Percentiles rank a stretch among this genome's conserved stretches.
These are phyloP conservation scores for Unio pictorum DNA, from an alignment of 2,888 invertebrate genomes.

Conservation along the genomic window DNA sequence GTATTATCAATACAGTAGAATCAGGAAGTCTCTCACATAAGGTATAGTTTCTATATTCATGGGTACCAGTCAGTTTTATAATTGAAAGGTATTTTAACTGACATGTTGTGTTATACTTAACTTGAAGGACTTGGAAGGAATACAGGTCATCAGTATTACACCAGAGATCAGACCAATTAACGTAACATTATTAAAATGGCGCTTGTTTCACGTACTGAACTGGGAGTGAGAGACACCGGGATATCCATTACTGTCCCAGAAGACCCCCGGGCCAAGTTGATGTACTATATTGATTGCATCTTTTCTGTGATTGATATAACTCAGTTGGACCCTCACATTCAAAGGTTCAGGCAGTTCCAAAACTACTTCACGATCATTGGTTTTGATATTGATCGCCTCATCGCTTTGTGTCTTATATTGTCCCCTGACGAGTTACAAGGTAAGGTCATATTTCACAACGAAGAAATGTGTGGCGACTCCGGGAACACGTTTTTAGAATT, in stretches of 20 bases:
- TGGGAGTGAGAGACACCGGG: conserved; percentile 15
- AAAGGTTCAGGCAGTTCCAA: conserved; percentile 17
- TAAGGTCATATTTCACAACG: conserved; percentile 31
- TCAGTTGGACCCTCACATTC: conserved; percentile 11
- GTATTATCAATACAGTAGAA: too few relatives aligned
- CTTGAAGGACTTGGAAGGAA: too few relatives aligned
- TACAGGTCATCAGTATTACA: too few relatives aligned
- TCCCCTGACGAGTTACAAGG: conserved; percentile 20
- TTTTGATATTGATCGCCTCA: conserved; percentile 19
- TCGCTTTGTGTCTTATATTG: conserved; percentile 18
- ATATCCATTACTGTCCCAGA: conserved; percentile 13
- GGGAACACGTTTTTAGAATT: conserved; percentile 26
- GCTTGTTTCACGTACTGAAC: conserved; percentile 2
- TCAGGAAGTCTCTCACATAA: too few relatives aligned
- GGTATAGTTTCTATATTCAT: too few relatives aligned
- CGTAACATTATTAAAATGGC: background rate
- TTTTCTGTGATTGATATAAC: conserved; percentile 22
- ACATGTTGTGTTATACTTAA: too few relatives aligned
- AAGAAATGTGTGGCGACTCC: conserved; percentile 19
- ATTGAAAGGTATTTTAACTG: too few relatives aligned
- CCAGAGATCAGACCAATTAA: too few relatives aligned
- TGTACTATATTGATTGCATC: conserved; percentile 33
- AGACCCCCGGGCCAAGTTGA: conserved; percentile 22
- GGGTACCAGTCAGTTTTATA: too few relatives aligned
- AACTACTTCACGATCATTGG: conserved; percentile 18